A percentile compares a stretch with the other conserved stretches of the same genome.
Evolutionary conservation across 2,888 invertebrate species (phyloP).

Genomic region (Apodemia mormo): DNA sequence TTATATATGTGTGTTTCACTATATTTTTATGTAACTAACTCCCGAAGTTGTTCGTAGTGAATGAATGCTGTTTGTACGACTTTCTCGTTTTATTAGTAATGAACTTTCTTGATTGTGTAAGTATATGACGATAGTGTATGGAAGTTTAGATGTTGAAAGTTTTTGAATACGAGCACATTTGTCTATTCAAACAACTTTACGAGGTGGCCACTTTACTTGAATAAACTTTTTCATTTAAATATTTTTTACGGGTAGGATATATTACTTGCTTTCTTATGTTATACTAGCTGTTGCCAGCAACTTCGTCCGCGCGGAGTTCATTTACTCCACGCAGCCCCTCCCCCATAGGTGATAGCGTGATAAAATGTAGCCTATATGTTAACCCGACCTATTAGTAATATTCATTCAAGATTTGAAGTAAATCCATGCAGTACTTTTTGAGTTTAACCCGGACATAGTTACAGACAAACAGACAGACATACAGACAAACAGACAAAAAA

Average conservation of each 20-base stretch:
- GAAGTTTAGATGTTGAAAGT: neutral
- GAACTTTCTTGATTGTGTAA: neutral
- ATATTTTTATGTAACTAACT: neutral
- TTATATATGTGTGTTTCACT: neutral
- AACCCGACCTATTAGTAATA: too few species aligned
- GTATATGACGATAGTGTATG: neutral
- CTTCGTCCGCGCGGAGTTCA: too few species aligned
- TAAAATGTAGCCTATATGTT: too few species aligned
- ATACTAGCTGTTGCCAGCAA: too few species aligned
- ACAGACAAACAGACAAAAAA: too few species aligned
- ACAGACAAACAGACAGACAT: too few species aligned
- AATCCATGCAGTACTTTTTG: too few species aligned
- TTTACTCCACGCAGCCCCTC: too few species aligned
- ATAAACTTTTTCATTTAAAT: neutral
- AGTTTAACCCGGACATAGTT: too few species aligned
- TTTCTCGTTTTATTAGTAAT: neutral
- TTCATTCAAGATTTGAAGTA: too few species aligned
- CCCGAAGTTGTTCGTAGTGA: neutral
- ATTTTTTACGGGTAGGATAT: neutral
- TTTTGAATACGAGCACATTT: slow-evolving; percentile 6
- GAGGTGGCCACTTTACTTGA: neutral
- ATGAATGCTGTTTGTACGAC: neutral
- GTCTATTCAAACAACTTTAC: neutral
- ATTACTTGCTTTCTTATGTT: too few species aligned
- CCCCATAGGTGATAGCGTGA: too few species aligned